Base-by-base conservation (phyloP, 2,888 invertebrate species). In the Brachyptera risi region DNA sequence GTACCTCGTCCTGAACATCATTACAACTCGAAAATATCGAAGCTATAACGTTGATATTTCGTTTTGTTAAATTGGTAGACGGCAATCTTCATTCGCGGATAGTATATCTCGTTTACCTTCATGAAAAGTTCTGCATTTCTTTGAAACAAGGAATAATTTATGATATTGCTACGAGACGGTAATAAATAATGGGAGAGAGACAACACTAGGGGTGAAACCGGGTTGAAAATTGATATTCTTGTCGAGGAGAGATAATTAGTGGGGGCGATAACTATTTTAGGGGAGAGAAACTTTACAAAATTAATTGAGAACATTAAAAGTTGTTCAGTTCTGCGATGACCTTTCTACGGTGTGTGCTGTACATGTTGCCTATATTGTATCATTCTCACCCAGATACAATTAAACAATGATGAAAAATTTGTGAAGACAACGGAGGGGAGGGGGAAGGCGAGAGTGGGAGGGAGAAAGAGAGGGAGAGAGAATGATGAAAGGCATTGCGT, bases 221-320 rank as follows among this genome's bases (percentile, higher is more conserved):
- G 50, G 27, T 27, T 54, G 54, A 37, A 54, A 31, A 54, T 54
- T 54, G 54, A 54, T 37, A 54, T 54, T 54, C 35, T 54, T 23
- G 3, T 31, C 37, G 17, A 19, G 37, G 38, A 37, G 35, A 47
- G 19, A 37, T 54, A 37, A 37, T 35, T 35, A 37, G 35, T 37
- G 35, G 51, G 54, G 54, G 19, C 37, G 54, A 17, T 37, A 54
- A 54, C 54, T 37, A 54, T 54, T 54, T 37, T 54, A 54, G 35
- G 37, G 31, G 11, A 37, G 35, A 21, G 37, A 37, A 54, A 35
- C 54, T 37, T 37, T 19, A 19, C 7, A 23, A 54, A 54, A 35
- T 54, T 54, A 54, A 54, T 54, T 23, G 19, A 3, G 54, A 31
- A 31, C 35, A 54, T 54, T 35, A 54, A 54, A 54, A 54, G 19